phyloP scores from a whole-genome alignment of 2,888 invertebrate species.

The Conchocele bisecta region DNA sequence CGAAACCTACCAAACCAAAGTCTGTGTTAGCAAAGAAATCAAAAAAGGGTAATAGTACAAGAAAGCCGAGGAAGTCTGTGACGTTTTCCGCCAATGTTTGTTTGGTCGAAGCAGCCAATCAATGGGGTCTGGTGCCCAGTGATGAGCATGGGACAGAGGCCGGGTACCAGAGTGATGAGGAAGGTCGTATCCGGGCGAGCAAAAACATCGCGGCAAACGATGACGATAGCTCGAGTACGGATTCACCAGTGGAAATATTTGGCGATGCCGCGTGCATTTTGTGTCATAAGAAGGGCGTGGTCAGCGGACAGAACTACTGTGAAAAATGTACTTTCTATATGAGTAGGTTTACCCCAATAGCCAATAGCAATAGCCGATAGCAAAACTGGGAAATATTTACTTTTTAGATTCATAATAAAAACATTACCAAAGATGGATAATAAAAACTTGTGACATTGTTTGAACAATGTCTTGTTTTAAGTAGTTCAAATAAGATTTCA shows the following conservation, averaged over 20 bases:
- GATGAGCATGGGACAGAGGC: conserved; percentile 39
- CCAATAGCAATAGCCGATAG: too few species aligned
- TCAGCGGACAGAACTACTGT: conserved; percentile 91
- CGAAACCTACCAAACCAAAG: conserved; percentile 69
- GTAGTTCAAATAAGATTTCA: too few species aligned
- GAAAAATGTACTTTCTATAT: conserved; percentile 96
- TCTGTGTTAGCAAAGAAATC: conserved; percentile 73
- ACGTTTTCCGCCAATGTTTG: conserved; percentile 98
- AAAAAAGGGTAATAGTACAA: conserved; percentile 56
- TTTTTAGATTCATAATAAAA: too few species aligned
- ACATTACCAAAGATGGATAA: too few species aligned
- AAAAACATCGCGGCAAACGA: conserved; percentile 67
- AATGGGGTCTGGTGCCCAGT: conserved; percentile 14
- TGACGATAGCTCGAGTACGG: conserved; percentile 69
- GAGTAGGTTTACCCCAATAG: conserved; percentile 81
- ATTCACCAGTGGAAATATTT: conserved; percentile 62
- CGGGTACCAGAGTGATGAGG: conserved; percentile 70
- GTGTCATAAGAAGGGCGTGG: conserved; percentile 92
- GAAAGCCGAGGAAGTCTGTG: conserved; percentile 88
- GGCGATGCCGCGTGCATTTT: conserved; percentile 91
- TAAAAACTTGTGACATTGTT: too few species aligned
- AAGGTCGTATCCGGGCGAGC: conserved; percentile 50
- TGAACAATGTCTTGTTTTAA: too few species aligned
- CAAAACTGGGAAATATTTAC: too few species aligned
- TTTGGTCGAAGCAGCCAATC: conserved; percentile 93